phyloP scores from a whole-genome alignment of 2,797 vertebrate genomes.

The Notamacropus eugenii region DNA sequence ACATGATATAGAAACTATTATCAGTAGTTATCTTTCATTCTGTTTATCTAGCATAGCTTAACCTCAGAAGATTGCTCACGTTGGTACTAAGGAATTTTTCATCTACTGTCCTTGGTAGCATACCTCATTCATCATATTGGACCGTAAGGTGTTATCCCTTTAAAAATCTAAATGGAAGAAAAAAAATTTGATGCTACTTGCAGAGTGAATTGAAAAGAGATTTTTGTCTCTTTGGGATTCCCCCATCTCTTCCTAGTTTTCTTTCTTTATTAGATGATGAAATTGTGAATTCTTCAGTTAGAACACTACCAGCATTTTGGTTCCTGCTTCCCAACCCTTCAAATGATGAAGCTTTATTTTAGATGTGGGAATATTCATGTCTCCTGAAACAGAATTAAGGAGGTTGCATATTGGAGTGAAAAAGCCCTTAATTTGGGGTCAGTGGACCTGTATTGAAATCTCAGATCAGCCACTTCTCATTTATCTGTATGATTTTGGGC shows the following conservation, averaged over 20 bases:
- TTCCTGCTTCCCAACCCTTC: not conserved
- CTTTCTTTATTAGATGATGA: conserved; percentile 16
- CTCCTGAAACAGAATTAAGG: not conserved
- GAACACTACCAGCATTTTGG: not conserved
- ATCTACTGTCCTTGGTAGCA: conserved; percentile 56
- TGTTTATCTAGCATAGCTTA: conserved; percentile 67
- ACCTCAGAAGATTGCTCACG: conserved; percentile 44
- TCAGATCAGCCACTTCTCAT: not conserved
- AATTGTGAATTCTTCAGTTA: not conserved
- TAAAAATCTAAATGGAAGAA: conserved; percentile 39
- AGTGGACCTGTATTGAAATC: not conserved
- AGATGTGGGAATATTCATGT: not conserved
- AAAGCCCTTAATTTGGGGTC: not conserved
- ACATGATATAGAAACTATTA: conserved; percentile 42
- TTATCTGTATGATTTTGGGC: not conserved
- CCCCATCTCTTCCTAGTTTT: conserved; percentile 1
- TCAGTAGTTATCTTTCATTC: conserved; percentile 49
- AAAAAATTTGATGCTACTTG: conserved; percentile 53
- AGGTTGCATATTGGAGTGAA: not conserved
- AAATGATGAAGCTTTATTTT: not conserved
- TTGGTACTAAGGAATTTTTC: conserved; percentile 63
- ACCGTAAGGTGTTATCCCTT: conserved; percentile 32
- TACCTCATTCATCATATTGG: conserved; percentile 23
- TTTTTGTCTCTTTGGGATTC: conserved; percentile 22
- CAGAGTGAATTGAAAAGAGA: conserved; percentile 44